A percentile compares a stretch with the other conserved stretches of the same genome.
Conservation (phyloP, 2,888 invertebrate species). For the Cistogaster globosa region DNA sequence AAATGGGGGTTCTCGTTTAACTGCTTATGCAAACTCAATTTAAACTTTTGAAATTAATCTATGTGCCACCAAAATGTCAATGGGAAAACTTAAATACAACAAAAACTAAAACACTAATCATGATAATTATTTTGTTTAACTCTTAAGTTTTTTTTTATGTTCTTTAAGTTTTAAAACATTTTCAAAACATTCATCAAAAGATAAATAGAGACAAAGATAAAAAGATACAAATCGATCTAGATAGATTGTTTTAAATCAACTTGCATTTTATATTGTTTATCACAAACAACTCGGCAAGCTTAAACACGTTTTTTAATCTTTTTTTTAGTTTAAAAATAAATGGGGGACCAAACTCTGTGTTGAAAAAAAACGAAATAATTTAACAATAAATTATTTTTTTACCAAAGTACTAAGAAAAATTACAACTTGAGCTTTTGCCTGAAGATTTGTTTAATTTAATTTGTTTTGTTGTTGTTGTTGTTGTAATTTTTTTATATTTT, state of each 20-base stretch:
- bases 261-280: conserved; percentile 17
- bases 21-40: not conserved
- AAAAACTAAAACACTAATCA: conserved; percentile 31
- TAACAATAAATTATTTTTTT: conserved; percentile 56
- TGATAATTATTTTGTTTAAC: conserved; percentile 59
- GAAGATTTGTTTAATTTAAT: conserved; percentile 46
- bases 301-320: conserved; percentile 28
- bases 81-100: conserved; percentile 25
- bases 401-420: conserved; percentile 9
- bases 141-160: not conserved
- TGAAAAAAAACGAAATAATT: conserved; percentile 29
- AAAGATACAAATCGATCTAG: conserved; percentile 37
- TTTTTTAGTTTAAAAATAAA: not conserved
- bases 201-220: conserved; percentile 16
- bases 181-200: not conserved
- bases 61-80: conserved; percentile 57
- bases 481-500: not conserved
- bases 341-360: conserved; percentile 46
- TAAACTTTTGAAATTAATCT: conserved; percentile 26
- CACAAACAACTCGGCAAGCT: conserved; percentile 2
- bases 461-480: not conserved
- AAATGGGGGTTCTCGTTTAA: conserved; percentile 28
- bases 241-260: conserved; percentile 30
- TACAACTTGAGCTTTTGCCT: conserved; percentile 58
- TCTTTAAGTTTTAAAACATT: not conserved